Percentiles rank a stretch among this genome's conserved stretches.
Evolutionary conservation across 1,140 invertebrate species (phyloP).

Genomic region (Trissolcus basalis): DNA sequence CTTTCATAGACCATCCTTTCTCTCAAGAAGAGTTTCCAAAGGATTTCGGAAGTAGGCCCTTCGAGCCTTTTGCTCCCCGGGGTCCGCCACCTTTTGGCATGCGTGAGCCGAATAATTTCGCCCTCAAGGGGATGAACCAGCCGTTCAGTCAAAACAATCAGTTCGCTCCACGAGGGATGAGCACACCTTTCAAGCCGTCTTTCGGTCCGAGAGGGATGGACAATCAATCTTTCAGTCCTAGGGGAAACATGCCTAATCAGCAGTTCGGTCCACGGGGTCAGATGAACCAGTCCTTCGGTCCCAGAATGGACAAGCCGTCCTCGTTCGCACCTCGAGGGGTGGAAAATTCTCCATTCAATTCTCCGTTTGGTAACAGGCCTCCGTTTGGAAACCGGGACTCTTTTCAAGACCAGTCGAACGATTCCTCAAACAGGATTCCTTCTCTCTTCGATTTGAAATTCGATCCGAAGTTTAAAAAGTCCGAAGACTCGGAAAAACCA

Average conservation of each 20-base stretch:
- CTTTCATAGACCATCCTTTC: constrained; percentile 33
- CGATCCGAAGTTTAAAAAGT: constrained; percentile 18
- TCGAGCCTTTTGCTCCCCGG: constrained; percentile 19
- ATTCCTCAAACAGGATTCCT: constrained; percentile 32
- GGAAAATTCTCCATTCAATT: constrained; percentile 2
- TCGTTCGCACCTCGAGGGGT: constrained; percentile 36
- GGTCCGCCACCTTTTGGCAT: constrained; percentile 36
- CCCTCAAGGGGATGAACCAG: constrained; percentile 20
- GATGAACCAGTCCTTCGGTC: constrained; percentile 19
- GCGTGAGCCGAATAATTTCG: constrained; percentile 30
- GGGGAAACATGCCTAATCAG: not conserved
- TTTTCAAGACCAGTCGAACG: constrained; percentile 7
- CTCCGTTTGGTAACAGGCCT: constrained; percentile 7
- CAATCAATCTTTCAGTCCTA: constrained; percentile 12
- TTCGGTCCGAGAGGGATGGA: constrained; percentile 19
- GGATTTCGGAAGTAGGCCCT: constrained; percentile 12
- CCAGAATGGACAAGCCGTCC: constrained; percentile 13
- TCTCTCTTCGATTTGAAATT: constrained; percentile 46
- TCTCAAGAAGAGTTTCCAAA: constrained; percentile 16
- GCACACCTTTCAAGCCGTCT: constrained; percentile 31
- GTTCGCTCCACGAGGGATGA: constrained; percentile 45
- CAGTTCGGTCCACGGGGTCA: constrained; percentile 7
- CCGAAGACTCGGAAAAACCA: not conserved
- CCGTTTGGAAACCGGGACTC: constrained; percentile 15
- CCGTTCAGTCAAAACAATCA: constrained; percentile 44